Evolutionary conservation across 2,797 vertebrate species (phyloP).

Genomic region (Chelon labrosus): DNA sequence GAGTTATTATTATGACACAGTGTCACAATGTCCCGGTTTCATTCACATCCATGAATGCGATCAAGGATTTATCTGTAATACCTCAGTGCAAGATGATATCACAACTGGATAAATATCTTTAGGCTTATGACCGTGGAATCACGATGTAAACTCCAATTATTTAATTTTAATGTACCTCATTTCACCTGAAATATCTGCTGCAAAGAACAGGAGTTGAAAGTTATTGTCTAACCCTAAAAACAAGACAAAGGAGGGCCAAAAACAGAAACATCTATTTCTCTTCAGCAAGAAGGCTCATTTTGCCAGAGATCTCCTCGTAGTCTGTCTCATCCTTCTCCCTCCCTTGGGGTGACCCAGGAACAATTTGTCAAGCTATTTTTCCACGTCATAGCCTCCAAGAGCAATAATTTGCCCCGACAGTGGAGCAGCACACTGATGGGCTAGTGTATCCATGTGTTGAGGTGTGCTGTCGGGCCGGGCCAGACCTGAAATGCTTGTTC

Average conservation of each 20-base stretch:
- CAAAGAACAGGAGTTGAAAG: constrained; percentile 34
- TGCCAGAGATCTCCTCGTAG: constrained; percentile 45
- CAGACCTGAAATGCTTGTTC: constrained; percentile 59
- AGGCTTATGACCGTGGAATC: constrained; percentile 12
- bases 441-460: constrained; percentile 56
- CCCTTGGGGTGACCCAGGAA: constrained; percentile 62
- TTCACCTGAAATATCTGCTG: constrained; percentile 26
- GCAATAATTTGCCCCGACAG: constrained; percentile 65
- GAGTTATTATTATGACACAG: constrained; percentile 32
- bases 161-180: constrained; percentile 13
- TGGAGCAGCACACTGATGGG: constrained; percentile 37
- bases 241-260: constrained; percentile 44
- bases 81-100: constrained; percentile 21
- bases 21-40: constrained; percentile 27
- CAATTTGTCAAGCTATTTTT: constrained; percentile 76
- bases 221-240: constrained; percentile 43
- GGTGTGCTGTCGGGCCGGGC: constrained; percentile 62
- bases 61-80: constrained; percentile 32
- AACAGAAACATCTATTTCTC: constrained; percentile 61
- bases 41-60: constrained; percentile 44
- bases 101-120: constrained; percentile 21
- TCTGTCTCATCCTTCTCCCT: constrained; percentile 55
- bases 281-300: constrained; percentile 35
- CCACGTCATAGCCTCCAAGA: constrained; percentile 65
- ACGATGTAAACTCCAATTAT: constrained; percentile 25